Base-by-base conservation (phyloP, 2,888 invertebrate genomes). In the Tetanocera ferruginea region DNA sequence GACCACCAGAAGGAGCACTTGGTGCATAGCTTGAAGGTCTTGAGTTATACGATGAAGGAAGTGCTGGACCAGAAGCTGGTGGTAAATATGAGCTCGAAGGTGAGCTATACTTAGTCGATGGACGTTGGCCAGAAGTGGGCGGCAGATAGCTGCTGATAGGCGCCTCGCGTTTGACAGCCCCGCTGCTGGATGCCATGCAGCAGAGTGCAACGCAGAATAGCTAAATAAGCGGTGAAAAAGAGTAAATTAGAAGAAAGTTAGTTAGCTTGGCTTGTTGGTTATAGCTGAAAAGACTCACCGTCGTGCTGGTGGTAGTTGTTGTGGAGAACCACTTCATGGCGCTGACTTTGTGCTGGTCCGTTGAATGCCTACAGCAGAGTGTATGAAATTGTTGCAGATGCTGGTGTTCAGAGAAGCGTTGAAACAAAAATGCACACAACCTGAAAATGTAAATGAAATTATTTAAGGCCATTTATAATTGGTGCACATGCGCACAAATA, bases 31-130 rank as follows among this genome's bases (percentile, higher is more conserved):
- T 82, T 6, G 90, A 90, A 19, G 75, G 64, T n/a, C 66, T 66
- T 5, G 75, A 25, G n/a, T 25, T 66, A 55, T 75, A 75, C 8
- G 75, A 75, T 62, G 75, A 75, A 19, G 75, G 75, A 23, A 55
- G 43, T 6, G 90, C 90, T 9, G 89, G 89, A 0, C 87, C 89
- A 1, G 90, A 88, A 11, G 89, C 88, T 1, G 92, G 92, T 0
- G 92, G 92, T 52, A 92, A 90, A 82, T 93, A 93, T 5, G 91
- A 91, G 28, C 90, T 91, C 3, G 93, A 92, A 28, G 90, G 90
- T 28, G 85, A 86, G 74, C 89, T 89, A 76, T 89, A 90, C 77
- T 83, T 88, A 19, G 86, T 85, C 19, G 87, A 85, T 64, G 85
- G 86, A 31, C 91, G 90, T 75, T 90, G 90, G 11, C 89, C 88